Evolutionary conservation across 1,140 invertebrate genomes (phyloP), one percentile per base, ranked within the genome.

Genomic region (Trinorchestia longiramus): DNA sequence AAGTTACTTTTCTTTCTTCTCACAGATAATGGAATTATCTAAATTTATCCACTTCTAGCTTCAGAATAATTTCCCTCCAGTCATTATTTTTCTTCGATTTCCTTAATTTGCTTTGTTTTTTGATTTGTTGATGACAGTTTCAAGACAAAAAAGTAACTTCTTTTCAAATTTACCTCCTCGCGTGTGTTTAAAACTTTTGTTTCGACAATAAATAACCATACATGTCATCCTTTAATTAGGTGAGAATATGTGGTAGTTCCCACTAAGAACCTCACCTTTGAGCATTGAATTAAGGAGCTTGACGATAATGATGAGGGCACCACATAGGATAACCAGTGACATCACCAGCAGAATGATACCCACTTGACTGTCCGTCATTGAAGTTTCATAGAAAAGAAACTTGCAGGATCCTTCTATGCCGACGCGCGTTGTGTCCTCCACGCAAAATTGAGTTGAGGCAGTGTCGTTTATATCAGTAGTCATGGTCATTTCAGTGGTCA

Each of bases 301-400:
- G 42, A 98, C 98, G 87, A 98, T 97, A 47, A 97, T 95, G 42
- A 98, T 97, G 4, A 98, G 97, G 96, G 98, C 98, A 19, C 97
- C 53, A 94, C 97, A 97, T 8, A 98, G 97, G 0, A 98, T 96
- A 8, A 98, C 43, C 3, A 98, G 97, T 0, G 98, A 97, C 43
- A 97, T 95, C 0, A 97, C 97, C 28, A 98, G 96, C 43, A 98
- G 96, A 42, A 98, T 97, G 15, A 97, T 95, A 0, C 98, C 98
- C 47, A 98, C 97, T 0, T 91, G 95, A 0, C 57, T 45, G 95
- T 96, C 96, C 87, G 43, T 87, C n/a, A 96, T 95, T 43, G 40
- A n/a, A 8, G 96, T 96, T 42, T 96, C 95, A 41, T 96, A 96
- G 77, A 96, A 96, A 28, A 96, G 87, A 87, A 96, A 96, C 45